A percentile compares a stretch with the other conserved stretches of the same genome.
Conservation (phyloP, 2,113 vertebrate species). For the Pitta sordida region DNA sequence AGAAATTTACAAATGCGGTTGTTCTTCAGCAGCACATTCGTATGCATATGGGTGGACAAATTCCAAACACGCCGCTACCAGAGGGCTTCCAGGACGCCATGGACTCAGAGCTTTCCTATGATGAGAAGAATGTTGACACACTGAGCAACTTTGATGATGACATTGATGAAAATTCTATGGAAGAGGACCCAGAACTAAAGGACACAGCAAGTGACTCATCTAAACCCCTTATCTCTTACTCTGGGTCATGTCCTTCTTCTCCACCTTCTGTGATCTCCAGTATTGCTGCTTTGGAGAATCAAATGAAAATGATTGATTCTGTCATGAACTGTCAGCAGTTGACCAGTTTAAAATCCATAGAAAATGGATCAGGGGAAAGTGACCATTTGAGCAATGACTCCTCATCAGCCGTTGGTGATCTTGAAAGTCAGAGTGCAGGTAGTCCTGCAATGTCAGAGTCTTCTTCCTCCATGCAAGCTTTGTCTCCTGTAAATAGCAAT, state of each 20-base stretch:
- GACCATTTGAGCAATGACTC: slow-evolving; percentile 91
- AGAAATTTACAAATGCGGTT: slow-evolving; percentile 98
- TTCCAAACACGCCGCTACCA: slow-evolving; percentile 91
- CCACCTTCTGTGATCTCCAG: slow-evolving; percentile 96
- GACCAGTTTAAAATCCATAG: slow-evolving; percentile 79
- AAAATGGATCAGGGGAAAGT: slow-evolving; percentile 87
- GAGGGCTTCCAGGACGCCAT: slow-evolving; percentile 90
- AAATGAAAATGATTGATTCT: slow-evolving; percentile 98
- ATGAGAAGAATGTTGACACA: slow-evolving; percentile 87
- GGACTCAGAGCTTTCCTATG: slow-evolving; percentile 88
- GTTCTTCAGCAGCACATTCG: slow-evolving; percentile 98
- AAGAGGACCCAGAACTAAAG: slow-evolving; percentile 86
- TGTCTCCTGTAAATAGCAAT: slow-evolving; percentile 88
- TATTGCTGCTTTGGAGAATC: slow-evolving; percentile 95
- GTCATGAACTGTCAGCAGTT: slow-evolving; percentile 86
- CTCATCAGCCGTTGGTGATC: slow-evolving; percentile 83
- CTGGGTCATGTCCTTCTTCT: slow-evolving; percentile 83
- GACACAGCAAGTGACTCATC: slow-evolving; percentile 77
- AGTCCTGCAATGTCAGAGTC: slow-evolving; percentile 94
- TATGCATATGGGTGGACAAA: slow-evolving; percentile 99
- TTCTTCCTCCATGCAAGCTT: slow-evolving; percentile 88
- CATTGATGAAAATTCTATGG: slow-evolving; percentile 92
- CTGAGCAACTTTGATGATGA: slow-evolving; percentile 92
- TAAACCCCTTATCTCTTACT: slow-evolving; percentile 79
- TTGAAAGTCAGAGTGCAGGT: slow-evolving; percentile 90